Conservation (phyloP, 1,140 invertebrate genomes). For the Sarcophaga bullata region DNA sequence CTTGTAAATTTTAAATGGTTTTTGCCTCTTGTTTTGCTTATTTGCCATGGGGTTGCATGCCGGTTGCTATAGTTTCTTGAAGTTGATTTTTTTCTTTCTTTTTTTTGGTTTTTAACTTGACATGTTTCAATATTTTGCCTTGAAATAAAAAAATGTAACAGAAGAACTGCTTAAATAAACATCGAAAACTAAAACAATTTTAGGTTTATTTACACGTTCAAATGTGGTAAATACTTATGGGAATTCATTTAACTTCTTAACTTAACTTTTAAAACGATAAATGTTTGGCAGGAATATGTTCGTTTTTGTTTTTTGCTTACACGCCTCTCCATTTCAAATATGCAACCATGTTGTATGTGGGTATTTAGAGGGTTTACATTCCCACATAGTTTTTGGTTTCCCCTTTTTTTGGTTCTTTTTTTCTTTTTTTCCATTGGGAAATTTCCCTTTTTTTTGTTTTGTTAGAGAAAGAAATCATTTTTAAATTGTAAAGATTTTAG, state of each 20-base stretch:
- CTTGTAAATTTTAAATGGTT: background rate
- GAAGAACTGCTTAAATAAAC: background rate
- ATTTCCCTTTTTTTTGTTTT: no score
- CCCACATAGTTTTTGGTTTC: no score
- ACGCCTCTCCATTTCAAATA: no score
- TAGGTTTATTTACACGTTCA: constrained; percentile 36
- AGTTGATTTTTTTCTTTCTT: background rate
- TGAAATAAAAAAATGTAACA: background rate
- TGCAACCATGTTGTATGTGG: background rate
- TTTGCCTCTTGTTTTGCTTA: background rate
- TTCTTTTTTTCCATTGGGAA: no score
- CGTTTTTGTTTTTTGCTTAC: background rate
- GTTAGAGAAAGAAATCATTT: no score
- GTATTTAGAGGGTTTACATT: no score
- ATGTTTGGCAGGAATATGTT: background rate
- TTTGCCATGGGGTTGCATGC: background rate
- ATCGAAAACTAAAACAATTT: constrained; percentile 23
- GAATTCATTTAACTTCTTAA: constrained; percentile 34
- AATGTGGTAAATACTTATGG: constrained; percentile 24
- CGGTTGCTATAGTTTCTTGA: background rate
- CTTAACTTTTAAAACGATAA: background rate
- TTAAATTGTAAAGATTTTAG: background rate
- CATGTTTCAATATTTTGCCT: background rate
- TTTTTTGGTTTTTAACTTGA: background rate
- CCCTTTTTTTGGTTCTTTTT: no score